These are phyloP conservation scores for Andinoacara biseriatus DNA, from an alignment of 2,113 vertebrate genomes.

Conservation along the genomic window DNA sequence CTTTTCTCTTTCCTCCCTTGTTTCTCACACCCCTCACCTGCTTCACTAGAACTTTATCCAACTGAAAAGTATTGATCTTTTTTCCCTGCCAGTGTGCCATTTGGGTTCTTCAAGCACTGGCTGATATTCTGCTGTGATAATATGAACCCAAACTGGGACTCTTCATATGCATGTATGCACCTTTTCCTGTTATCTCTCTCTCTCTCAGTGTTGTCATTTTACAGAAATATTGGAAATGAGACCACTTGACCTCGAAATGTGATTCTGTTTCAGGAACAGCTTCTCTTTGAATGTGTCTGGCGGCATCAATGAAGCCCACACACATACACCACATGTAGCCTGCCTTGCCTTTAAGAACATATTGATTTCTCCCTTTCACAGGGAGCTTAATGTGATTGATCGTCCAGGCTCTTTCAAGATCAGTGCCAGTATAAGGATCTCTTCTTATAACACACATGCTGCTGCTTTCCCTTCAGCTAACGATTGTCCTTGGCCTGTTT, in stretches of 20 bases:
- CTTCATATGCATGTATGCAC: background rate
- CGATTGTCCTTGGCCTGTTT: conserved; percentile 80
- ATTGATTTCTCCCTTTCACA: conserved; percentile 82
- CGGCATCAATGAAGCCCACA: conserved; percentile 73
- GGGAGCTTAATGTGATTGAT: conserved; percentile 83
- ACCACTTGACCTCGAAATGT: conserved; percentile 68
- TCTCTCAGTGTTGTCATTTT: conserved; percentile 42
- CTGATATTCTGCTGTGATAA: conserved; percentile 31
- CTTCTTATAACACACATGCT: conserved; percentile 72
- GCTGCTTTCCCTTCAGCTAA: conserved; percentile 76
- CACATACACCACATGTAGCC: conserved; percentile 69
- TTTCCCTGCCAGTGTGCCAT: conserved; percentile 29
- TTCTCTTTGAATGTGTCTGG: conserved; percentile 59
- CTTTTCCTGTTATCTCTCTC: conserved; percentile 20
- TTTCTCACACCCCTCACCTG: conserved; percentile 13
- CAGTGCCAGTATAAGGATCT: conserved; percentile 79
- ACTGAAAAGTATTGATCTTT: conserved; percentile 53
- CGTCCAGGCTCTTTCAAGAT: conserved; percentile 81
- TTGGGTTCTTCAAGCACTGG: conserved; percentile 31
- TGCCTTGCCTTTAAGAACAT: conserved; percentile 81
- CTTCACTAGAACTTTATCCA: conserved; percentile 37
- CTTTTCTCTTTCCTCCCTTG: conserved; percentile 15
- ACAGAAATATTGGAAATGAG: conserved; percentile 54
- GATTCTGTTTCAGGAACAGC: conserved; percentile 63
- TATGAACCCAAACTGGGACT: conserved; percentile 18